These are phyloP conservation scores for Diabrotica undecimpunctata DNA, from an alignment of 1,140 invertebrate genomes.

Conservation along the genomic window DNA sequence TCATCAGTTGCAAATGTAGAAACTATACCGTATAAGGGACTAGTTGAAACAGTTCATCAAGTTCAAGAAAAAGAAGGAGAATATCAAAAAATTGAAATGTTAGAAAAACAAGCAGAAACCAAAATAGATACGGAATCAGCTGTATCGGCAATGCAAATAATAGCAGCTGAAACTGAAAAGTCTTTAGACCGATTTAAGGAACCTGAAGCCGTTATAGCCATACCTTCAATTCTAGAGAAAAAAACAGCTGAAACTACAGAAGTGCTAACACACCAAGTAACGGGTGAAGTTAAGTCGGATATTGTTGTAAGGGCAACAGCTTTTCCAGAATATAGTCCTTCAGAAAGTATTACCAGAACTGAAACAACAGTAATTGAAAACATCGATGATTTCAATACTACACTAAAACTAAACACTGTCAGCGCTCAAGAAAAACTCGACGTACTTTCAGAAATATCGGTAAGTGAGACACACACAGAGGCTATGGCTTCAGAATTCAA, in stretches of 20 bases:
- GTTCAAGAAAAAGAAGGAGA: slow-evolving; percentile 46
- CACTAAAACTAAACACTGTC: slow-evolving; percentile 38
- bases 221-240: slow-evolving; percentile 38
- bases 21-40: slow-evolving; percentile 38
- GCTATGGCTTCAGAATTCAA: slow-evolving; percentile 46
- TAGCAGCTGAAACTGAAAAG: slow-evolving; percentile 44
- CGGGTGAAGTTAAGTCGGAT: slow-evolving; percentile 25
- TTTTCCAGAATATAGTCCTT: slow-evolving; percentile 25
- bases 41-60: slow-evolving; percentile 36
- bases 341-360: slow-evolving; percentile 32
- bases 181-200: slow-evolving; percentile 35
- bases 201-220: slow-evolving; percentile 41
- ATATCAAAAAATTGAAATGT: slow-evolving; percentile 26
- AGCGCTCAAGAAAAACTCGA: slow-evolving; percentile 48
- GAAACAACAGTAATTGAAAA: slow-evolving; percentile 38
- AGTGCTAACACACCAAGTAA: slow-evolving; percentile 39
- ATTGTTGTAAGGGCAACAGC: slow-evolving; percentile 33
- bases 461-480: slow-evolving; percentile 49
- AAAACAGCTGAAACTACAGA: slow-evolving; percentile 47
- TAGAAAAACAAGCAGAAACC: slow-evolving; percentile 39
- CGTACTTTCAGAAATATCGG: slow-evolving; percentile 47
- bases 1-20: slow-evolving; percentile 30
- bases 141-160: slow-evolving; percentile 40
- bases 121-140: slow-evolving; percentile 41
- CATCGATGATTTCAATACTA: slow-evolving; percentile 37